Evolutionary conservation across 2,113 vertebrate genomes (phyloP).

Genomic region (Platysternon megacephalum): DNA sequence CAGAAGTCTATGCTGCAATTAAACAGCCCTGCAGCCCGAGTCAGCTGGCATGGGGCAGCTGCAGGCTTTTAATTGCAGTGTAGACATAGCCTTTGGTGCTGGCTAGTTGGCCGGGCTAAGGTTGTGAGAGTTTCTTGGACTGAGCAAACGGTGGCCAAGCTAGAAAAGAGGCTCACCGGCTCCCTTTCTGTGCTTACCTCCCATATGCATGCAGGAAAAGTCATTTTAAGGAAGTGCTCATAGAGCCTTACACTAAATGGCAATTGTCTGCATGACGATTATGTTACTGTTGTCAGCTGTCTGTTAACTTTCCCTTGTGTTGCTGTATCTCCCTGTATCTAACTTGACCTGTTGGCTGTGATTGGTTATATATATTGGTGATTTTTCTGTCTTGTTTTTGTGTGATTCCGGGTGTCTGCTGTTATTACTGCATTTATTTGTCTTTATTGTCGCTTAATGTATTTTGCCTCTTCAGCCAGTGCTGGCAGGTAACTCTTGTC

Average conservation of each 20-base stretch:
- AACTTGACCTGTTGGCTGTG: background rate
- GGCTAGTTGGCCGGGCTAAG: background rate
- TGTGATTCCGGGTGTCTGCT: background rate
- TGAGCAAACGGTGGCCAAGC: background rate
- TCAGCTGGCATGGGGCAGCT: too few relatives aligned
- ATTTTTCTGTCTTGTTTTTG: background rate
- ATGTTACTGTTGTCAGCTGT: background rate
- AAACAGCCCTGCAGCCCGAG: background rate
- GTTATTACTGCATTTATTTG: background rate
- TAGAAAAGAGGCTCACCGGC: background rate
- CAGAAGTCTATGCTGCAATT: background rate
- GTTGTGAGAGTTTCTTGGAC: background rate
- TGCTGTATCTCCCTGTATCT: background rate
- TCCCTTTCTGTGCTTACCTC: background rate
- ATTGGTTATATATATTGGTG: background rate
- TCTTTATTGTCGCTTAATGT: background rate
- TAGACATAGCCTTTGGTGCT: background rate
- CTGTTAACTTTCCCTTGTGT: background rate
- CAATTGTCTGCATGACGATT: background rate
- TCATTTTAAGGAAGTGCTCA: background rate
- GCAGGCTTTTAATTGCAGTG: too few relatives aligned
- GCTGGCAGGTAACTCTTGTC: background rate
- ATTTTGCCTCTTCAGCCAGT: background rate
- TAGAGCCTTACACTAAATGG: background rate
- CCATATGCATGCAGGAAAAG: background rate